Evolutionary conservation across 2,113 vertebrate species (phyloP), one percentile per base, ranked within the genome.

Genomic region (Emydura subglobosa): DNA sequence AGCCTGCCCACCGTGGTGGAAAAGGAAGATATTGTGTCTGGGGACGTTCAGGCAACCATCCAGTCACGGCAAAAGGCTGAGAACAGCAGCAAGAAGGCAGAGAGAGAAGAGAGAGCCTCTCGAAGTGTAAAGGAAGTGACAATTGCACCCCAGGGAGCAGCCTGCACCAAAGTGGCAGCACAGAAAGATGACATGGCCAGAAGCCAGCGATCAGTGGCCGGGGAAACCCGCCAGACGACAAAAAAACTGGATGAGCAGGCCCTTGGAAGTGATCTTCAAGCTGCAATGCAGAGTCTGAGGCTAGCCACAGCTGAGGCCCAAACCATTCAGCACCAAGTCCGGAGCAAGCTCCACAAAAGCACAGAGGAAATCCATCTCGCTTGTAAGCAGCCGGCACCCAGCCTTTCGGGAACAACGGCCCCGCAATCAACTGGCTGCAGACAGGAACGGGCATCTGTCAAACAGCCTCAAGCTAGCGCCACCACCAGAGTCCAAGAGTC

Each of bases 221-320:
- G 85, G 9, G 68, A 81, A 89, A 27, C 49, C 87, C 90, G 12
- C n/a, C 96, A 92, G 68, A 65, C 1, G 27, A 24, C 51, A 27
- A 55, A 31, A 12, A 88, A 89, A 51, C 14, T 87, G 83, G 95
- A 96, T 79, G 92, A 92, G 53, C 97, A 95, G 14, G 29, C 74
- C 11, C 78, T 89, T 21, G 96, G 95, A 16, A 86, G 54, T 5
- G 98, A 99, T 84, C 98, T 99, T 53, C 98, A 99, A 96, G 96
- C 96, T 47, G 98, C 99, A 51, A 98, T 99, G 97, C 96, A 97
- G 44, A 98, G 95, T 87, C 98, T 99, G 44, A 97, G 97, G 79
- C 88, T 97, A 81, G 99, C 98, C 3, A 99, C 99, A 16, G 96
- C 97, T 0, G 98, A 99, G 86, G 99, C 99, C 44, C 98, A 98